Conservation (phyloP, 2,888 invertebrate genomes). For the Xanthorhoe spadicearia region DNA sequence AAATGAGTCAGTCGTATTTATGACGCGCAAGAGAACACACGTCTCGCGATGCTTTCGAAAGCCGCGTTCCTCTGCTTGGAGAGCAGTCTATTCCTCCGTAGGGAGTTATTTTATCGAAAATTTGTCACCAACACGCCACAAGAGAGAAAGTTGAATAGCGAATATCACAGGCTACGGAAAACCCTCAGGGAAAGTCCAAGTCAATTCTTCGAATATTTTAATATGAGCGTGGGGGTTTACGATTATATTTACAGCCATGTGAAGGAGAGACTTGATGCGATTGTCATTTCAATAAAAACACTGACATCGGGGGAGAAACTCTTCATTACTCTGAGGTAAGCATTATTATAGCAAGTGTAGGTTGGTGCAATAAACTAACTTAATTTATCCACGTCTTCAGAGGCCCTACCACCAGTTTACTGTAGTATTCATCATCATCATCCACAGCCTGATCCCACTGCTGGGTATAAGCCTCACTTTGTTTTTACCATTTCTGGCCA, state of each 20-base stretch:
- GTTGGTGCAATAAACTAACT: too few relatives aligned
- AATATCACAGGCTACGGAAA: slow-evolving; percentile 25
- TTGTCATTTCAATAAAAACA: slow-evolving; percentile 17
- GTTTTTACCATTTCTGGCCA: too few relatives aligned
- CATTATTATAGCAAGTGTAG: neutral
- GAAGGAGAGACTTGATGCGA: slow-evolving; percentile 20
- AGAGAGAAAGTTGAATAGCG: slow-evolving; percentile 18
- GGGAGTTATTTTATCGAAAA: slow-evolving; percentile 30
- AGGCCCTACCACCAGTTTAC: too few relatives aligned
- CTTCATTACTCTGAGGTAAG: slow-evolving; percentile 39
- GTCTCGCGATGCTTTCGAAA: slow-evolving; percentile 33
- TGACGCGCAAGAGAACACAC: neutral
- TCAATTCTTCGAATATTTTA: slow-evolving; percentile 31
- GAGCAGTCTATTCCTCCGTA: slow-evolving; percentile 28
- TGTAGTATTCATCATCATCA: too few relatives aligned
- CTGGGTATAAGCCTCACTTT: too few relatives aligned
- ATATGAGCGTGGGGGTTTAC: slow-evolving; percentile 32
- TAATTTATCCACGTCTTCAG: too few relatives aligned
- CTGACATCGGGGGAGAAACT: slow-evolving; percentile 36
- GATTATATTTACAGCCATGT: slow-evolving; percentile 40
- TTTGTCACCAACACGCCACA: slow-evolving; percentile 20
- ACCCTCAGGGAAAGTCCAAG: slow-evolving; percentile 21
- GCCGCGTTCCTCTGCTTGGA: slow-evolving; percentile 37
- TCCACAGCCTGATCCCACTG: too few relatives aligned
- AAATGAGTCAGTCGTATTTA: neutral